These are phyloP conservation scores for Imbricaverruca yamaguchii DNA, from an alignment of 2,888 invertebrate genomes.

Conservation along the genomic window DNA sequence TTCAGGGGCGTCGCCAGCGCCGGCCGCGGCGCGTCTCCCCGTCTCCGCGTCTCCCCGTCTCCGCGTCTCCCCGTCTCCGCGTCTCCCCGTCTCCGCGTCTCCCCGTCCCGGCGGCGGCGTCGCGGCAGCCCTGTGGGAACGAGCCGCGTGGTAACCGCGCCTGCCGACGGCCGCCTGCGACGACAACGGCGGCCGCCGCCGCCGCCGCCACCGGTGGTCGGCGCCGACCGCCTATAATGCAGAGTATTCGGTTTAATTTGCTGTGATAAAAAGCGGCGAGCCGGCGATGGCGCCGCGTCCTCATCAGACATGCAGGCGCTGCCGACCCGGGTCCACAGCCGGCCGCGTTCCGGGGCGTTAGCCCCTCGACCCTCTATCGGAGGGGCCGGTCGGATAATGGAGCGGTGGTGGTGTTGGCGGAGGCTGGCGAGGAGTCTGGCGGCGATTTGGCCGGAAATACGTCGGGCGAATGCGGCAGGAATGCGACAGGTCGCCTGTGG, in stretches of 20 bases:
- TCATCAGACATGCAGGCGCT: background rate
- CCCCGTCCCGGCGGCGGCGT: background rate
- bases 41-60: too few relatives aligned
- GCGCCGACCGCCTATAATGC: background rate
- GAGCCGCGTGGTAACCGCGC: background rate
- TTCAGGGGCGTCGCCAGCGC: too few relatives aligned
- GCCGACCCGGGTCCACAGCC: too few relatives aligned
- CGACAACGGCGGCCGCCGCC: background rate
- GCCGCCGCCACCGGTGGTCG: background rate
- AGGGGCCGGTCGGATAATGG: too few relatives aligned
- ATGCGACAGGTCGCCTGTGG: too few relatives aligned
- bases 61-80: background rate
- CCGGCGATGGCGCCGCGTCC: background rate
- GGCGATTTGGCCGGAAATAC: too few relatives aligned
- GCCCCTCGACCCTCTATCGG: too few relatives aligned
- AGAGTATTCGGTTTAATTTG: slow-evolving; percentile 10
- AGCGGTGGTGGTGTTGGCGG: too few relatives aligned
- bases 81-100: background rate
- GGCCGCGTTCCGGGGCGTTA: too few relatives aligned
- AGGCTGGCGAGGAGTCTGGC: too few relatives aligned
- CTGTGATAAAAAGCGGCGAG: background rate
- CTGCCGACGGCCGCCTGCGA: background rate
- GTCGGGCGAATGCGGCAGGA: too few relatives aligned
- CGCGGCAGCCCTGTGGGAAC: background rate
- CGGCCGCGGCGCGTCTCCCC: background rate